These are phyloP conservation scores for Ictidomys tridecemlineatus DNA, from an alignment of 2,113 vertebrate genomes.

Conservation along the genomic window DNA sequence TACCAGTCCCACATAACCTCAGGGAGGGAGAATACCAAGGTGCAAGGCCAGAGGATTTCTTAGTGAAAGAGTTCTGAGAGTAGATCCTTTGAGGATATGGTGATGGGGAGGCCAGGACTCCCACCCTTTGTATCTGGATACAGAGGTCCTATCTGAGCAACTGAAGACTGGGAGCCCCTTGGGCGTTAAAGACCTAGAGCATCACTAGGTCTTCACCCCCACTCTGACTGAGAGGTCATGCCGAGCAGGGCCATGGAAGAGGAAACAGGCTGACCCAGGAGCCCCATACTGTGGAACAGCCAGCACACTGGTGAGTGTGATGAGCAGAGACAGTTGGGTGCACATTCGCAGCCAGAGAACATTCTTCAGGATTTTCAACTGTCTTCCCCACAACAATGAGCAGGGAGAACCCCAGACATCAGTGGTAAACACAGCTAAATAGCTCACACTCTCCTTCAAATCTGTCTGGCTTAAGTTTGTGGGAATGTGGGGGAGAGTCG, in stretches of 20 bases:
- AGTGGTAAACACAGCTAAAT: slow-evolving; percentile 51
- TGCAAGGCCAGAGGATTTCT: background rate
- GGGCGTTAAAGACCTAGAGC: background rate
- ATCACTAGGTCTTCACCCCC: too few relatives aligned
- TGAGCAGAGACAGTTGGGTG: background rate
- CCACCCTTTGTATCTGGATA: background rate
- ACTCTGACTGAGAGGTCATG: background rate
- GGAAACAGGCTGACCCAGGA: background rate
- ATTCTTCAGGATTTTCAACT: slow-evolving; percentile 43
- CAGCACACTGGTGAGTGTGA: background rate
- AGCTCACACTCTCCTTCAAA: slow-evolving; percentile 12
- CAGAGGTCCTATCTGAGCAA: background rate
- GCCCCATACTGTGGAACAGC: background rate
- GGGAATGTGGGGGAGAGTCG: background rate
- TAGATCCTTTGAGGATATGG: background rate
- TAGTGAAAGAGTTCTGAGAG: background rate
- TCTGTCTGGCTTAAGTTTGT: slow-evolving; percentile 24
- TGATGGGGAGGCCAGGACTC: background rate
- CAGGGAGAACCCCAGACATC: slow-evolving; percentile 7
- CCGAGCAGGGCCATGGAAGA: background rate
- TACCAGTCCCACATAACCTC: background rate
- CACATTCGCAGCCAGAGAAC: background rate
- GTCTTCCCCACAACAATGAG: slow-evolving; percentile 27
- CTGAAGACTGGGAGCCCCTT: background rate
- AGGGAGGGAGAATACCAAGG: background rate